Conservation (phyloP, 2,797 vertebrate species). For the Microctenopoma steveboyesi region DNA sequence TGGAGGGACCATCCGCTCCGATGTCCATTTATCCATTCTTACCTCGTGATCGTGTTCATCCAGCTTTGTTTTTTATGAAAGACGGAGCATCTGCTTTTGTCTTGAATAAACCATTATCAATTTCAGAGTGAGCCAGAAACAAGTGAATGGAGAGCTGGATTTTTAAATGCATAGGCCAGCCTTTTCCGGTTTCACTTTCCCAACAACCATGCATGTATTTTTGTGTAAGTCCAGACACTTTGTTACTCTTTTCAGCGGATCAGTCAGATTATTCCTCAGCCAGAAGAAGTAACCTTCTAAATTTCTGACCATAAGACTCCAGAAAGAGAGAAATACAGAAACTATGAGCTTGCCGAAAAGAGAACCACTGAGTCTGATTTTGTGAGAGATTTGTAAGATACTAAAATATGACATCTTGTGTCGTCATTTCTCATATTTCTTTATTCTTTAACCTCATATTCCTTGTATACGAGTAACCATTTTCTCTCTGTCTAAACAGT, state of each 20-base stretch:
- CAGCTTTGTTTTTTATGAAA: conserved; percentile 77
- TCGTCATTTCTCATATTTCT: conserved; percentile 11
- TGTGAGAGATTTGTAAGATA: too few species aligned
- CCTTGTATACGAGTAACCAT: not conserved
- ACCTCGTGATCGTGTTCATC: conserved; percentile 67
- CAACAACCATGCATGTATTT: conserved; percentile 2
- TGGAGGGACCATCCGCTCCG: conserved; percentile 70
- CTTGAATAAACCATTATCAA: conserved; percentile 85
- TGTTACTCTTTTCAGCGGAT: too few species aligned
- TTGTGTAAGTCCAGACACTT: not conserved
- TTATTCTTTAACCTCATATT: conserved; percentile 15
- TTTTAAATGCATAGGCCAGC: conserved; percentile 46
- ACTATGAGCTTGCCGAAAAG: too few species aligned
- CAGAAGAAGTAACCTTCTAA: too few species aligned
- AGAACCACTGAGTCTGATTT: too few species aligned
- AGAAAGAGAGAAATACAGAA: too few species aligned
- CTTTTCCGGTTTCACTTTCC: not conserved
- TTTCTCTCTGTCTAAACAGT: conserved; percentile 38
- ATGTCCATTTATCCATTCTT: conserved; percentile 64
- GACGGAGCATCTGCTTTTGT: conserved; percentile 75
- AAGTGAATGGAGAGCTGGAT: conserved; percentile 76
- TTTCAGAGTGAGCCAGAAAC: conserved; percentile 75
- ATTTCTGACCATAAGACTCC: too few species aligned
- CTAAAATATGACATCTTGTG: not conserved
- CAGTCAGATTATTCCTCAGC: too few species aligned